Evolutionary conservation across 2,113 vertebrate genomes (phyloP).

Genomic region (Paralichthys olivaceus): DNA sequence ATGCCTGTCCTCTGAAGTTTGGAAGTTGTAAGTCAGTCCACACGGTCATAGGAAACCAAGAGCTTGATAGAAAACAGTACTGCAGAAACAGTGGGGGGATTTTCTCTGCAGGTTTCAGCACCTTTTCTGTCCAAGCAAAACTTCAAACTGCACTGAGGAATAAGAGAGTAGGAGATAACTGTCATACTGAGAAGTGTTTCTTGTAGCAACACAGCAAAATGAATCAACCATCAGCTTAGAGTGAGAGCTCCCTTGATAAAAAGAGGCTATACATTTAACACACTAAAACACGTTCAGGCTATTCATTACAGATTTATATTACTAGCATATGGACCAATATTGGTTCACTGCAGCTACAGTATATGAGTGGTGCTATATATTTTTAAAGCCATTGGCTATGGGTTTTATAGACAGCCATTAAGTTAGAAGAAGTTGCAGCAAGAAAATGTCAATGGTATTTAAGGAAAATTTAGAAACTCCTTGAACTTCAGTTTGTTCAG

Average conservation of each 20-base stretch:
- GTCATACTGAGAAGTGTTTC: neutral
- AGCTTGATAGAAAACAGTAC: constrained; percentile 26
- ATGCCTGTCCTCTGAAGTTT: constrained; percentile 97
- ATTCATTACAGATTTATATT: neutral
- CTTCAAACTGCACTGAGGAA: constrained; percentile 19
- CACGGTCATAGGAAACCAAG: constrained; percentile 29
- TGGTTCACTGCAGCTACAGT: neutral
- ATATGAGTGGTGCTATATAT: neutral
- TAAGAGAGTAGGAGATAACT: neutral
- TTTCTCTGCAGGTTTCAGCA: constrained; percentile 19
- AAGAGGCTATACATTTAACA: neutral
- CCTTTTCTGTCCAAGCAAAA: constrained; percentile 17
- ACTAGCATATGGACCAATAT: neutral
- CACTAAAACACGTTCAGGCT: neutral
- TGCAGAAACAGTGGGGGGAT: constrained; percentile 16
- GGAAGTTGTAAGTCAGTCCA: constrained; percentile 93
- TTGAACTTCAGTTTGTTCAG: neutral
- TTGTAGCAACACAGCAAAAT: neutral
- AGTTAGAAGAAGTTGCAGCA: too few relatives aligned
- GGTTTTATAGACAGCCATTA: too few relatives aligned
- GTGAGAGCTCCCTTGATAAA: neutral
- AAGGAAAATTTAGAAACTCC: too few relatives aligned
- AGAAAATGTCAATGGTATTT: neutral
- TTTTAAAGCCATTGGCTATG: neutral
- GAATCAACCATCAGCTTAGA: constrained; percentile 2